phyloP scores from a whole-genome alignment of 2,797 vertebrate genomes.

The Gambusia yucatana region DNA sequence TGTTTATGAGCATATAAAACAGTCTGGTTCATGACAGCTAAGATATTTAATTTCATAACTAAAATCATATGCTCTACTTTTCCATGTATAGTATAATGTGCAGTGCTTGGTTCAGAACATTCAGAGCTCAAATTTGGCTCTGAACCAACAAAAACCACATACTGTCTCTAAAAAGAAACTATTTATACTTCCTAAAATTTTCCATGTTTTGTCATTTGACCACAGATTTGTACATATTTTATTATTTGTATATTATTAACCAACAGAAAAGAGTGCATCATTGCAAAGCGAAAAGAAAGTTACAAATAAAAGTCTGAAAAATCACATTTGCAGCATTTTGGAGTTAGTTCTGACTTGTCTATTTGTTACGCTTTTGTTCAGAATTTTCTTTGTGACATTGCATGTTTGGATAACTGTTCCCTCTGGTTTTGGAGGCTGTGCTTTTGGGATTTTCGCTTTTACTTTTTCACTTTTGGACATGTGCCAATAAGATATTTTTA shows the following conservation, averaged over 20 bases:
- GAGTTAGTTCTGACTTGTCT: background rate
- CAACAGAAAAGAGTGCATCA: background rate
- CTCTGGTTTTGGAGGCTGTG: background rate
- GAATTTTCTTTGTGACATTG: background rate
- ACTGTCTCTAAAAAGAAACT: background rate
- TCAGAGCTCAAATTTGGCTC: conserved; percentile 27
- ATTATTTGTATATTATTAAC: background rate
- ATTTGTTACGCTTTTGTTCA: background rate
- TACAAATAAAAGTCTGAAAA: background rate
- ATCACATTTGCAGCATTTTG: background rate
- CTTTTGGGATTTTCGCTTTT: background rate
- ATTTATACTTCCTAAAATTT: background rate
- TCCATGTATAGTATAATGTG: conserved; percentile 28
- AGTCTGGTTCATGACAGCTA: conserved; percentile 61
- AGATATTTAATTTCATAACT: conserved; percentile 67
- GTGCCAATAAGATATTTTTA: background rate
- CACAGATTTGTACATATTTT: background rate
- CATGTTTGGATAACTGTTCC: background rate
- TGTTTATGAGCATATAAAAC: conserved; percentile 72
- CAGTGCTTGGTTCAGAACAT: conserved; percentile 4
- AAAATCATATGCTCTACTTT: conserved; percentile 53
- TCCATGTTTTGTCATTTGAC: background rate
- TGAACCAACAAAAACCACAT: background rate
- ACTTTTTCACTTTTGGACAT: background rate
- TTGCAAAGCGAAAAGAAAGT: background rate